A percentile compares a stretch with the other conserved stretches of the same genome.
Evolutionary conservation across 1,140 invertebrate species (phyloP).

Genomic region (Pseudomyrmex pallidus): DNA sequence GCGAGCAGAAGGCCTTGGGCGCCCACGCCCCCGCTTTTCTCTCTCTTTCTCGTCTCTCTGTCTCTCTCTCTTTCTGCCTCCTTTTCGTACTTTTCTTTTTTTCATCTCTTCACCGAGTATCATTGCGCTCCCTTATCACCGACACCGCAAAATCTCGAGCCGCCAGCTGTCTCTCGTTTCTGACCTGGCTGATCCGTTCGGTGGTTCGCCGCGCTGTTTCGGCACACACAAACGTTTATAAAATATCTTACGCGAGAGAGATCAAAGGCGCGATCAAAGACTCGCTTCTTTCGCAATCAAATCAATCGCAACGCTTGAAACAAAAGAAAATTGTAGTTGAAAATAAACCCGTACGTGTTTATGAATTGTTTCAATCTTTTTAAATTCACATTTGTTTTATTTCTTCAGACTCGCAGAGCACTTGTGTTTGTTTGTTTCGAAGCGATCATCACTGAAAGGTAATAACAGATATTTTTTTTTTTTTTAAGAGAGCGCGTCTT

Average conservation of each 20-base stretch:
- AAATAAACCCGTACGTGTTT: neutral
- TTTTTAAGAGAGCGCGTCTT: neutral
- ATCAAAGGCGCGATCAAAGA: constrained; percentile 15
- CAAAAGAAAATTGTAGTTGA: neutral
- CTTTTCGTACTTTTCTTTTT: neutral
- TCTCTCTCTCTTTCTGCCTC: constrained; percentile 24
- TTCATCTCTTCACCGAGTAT: constrained; percentile 14
- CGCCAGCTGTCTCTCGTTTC: constrained; percentile 21
- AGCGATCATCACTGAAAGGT: too few species aligned
- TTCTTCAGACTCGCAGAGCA: too few species aligned
- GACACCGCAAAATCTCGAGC: constrained; percentile 29
- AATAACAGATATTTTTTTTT: too few species aligned
- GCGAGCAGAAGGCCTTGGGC: constrained; percentile 81
- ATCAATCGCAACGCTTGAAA: neutral
- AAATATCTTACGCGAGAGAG: too few species aligned
- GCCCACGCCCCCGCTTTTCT: constrained; percentile 78
- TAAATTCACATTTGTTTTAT: too few species aligned
- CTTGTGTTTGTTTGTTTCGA: too few species aligned
- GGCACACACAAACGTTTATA: neutral
- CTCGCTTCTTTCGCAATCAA: neutral
- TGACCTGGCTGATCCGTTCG: neutral
- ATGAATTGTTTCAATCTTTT: neutral
- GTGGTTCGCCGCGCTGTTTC: neutral
- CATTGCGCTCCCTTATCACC: constrained; percentile 41
- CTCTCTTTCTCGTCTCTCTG: constrained; percentile 47